Conservation (phyloP, 2,113 vertebrate genomes). For the Xerus inauris region DNA sequence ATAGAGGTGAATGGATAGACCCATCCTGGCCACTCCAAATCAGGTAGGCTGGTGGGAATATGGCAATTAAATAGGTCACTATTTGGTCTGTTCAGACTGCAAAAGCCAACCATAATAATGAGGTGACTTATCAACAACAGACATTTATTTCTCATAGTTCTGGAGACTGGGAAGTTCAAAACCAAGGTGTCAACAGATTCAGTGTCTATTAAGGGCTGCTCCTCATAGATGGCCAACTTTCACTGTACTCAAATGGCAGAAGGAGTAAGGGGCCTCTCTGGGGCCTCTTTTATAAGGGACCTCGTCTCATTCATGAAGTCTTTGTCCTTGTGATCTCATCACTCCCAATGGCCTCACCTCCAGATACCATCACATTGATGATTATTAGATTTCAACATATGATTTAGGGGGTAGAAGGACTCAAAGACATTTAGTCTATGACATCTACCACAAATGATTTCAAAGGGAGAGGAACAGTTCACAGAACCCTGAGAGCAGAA, state of each 20-base stretch:
- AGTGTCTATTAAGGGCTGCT: neutral
- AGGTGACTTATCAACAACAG: neutral
- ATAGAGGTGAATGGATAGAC: neutral
- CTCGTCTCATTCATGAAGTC: neutral
- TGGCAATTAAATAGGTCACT: neutral
- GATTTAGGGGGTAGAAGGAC: neutral
- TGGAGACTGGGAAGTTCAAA: neutral
- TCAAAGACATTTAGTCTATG: neutral
- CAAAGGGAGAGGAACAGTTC: neutral
- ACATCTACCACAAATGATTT: neutral
- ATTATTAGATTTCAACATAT: neutral
- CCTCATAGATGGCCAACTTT: neutral
- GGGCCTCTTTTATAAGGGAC: neutral
- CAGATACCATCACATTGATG: neutral
- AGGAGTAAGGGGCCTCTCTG: neutral
- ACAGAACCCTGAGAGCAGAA: neutral
- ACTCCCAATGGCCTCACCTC: neutral
- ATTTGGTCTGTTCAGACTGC: neutral
- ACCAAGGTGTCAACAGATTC: neutral
- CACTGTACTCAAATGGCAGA: neutral
- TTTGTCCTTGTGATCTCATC: neutral
- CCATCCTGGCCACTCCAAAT: neutral
- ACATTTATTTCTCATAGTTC: neutral
- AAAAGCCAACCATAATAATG: neutral
- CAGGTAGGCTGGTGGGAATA: neutral